These are phyloP conservation scores for Eudyptes chrysolophus DNA, from an alignment of 2,113 vertebrate genomes.

Conservation along the genomic window DNA sequence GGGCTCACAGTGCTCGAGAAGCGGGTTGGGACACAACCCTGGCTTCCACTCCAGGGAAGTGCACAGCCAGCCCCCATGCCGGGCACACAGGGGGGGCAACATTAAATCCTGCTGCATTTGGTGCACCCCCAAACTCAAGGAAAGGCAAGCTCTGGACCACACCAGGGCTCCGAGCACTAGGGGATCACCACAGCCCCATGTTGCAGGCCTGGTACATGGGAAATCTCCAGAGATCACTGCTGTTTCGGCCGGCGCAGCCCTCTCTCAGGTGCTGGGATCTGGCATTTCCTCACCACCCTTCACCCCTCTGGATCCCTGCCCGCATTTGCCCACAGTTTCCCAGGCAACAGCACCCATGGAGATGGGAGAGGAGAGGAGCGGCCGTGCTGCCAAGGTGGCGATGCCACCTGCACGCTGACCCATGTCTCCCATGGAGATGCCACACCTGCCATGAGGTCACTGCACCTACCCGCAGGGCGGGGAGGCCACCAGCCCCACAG, in stretches of 20 bases:
- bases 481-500: background rate
- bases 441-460: background rate
- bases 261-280: background rate
- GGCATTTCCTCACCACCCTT: constrained; percentile 25
- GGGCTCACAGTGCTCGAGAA: background rate
- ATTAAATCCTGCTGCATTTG: background rate
- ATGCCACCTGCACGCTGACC: background rate
- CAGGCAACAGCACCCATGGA: constrained; percentile 14
- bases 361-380: background rate
- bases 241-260: background rate
- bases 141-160: background rate
- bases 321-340: background rate
- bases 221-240: background rate
- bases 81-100: background rate
- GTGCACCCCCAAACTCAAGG: background rate
- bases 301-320: constrained; percentile 38
- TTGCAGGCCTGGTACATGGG: fast-evolving
- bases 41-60: background rate
- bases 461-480: fast-evolving
- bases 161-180: fast-evolving
- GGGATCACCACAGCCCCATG: fast-evolving
- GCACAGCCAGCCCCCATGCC: background rate
- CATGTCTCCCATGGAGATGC: background rate
- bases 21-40: background rate
- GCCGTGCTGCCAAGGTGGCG: fast-evolving